Evolutionary conservation across 2,888 invertebrate species (phyloP).

Genomic region (Drosophila mercatorum): DNA sequence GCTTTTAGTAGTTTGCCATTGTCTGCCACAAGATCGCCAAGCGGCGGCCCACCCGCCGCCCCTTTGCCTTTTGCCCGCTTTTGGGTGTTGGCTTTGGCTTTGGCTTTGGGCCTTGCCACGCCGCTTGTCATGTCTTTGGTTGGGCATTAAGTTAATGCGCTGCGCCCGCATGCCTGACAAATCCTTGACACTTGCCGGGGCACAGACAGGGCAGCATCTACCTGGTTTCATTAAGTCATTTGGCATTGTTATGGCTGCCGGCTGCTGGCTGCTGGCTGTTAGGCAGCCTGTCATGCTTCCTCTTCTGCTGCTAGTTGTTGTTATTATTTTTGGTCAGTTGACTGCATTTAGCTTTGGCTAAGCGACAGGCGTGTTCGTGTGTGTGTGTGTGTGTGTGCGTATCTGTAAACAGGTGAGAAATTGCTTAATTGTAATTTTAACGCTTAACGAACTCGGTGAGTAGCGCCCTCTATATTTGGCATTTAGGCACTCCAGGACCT

Average conservation of each 20-base stretch:
- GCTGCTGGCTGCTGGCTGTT: conserved; percentile 31
- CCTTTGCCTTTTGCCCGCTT: conserved; percentile 8
- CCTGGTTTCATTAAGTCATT: conserved; percentile 76
- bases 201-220: conserved; percentile 35
- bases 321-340: conserved; percentile 40
- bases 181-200: conserved; percentile 69
- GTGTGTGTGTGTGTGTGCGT: conserved; percentile 13
- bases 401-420: conserved; percentile 75
- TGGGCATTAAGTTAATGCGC: conserved; percentile 77
- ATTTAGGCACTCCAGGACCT: conserved; percentile 17
- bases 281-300: conserved; percentile 7
- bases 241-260: conserved; percentile 67
- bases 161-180: conserved; percentile 58
- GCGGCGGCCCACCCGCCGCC: conserved; percentile 4
- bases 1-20: conserved; percentile 78
- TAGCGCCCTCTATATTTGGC: conserved; percentile 12
- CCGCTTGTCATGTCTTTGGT: conserved; percentile 71
- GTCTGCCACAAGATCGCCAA: conserved; percentile 60
- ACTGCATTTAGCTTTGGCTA: conserved; percentile 25
- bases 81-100: conserved; percentile 13
- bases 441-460: conserved; percentile 55
- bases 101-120: conserved; percentile 20
- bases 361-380: conserved; percentile 11
- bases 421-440: conserved; percentile 80
- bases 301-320: conserved; percentile 6